Conservation (phyloP, 1,140 invertebrate species). For the Brachionus manjavacas region DNA sequence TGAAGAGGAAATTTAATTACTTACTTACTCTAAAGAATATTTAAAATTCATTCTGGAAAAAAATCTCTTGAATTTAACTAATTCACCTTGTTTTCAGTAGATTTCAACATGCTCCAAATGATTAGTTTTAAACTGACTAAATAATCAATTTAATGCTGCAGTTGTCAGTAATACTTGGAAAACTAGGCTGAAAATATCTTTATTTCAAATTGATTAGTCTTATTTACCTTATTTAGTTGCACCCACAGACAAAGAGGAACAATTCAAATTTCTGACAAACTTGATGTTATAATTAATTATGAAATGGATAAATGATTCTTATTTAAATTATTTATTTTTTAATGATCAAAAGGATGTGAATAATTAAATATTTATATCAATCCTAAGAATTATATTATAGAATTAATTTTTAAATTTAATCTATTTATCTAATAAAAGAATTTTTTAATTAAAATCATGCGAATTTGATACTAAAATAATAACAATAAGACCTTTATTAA, state of each 20-base stretch:
- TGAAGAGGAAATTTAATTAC: background rate
- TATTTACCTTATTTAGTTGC: background rate
- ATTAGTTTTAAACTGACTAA: background rate
- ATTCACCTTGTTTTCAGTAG: background rate
- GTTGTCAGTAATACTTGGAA: background rate
- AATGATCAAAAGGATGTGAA: background rate
- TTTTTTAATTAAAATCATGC: background rate
- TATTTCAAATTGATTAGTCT: too few species aligned
- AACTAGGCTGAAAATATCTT: too few species aligned
- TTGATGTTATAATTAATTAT: background rate
- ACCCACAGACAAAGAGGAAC: background rate
- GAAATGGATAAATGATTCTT: background rate
- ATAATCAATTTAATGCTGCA: background rate
- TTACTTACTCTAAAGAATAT: background rate
- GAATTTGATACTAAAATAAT: background rate
- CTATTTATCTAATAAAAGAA: background rate
- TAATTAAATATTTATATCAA: background rate
- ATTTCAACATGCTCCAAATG: too few species aligned
- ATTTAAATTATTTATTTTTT: background rate
- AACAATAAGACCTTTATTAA: background rate
- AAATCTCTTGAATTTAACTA: background rate
- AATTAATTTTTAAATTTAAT: background rate
- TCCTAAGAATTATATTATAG: background rate
- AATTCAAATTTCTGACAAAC: background rate
- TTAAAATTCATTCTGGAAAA: background rate